phyloP scores from a whole-genome alignment of 1,140 invertebrate genomes.

The Drosophila ironensis region DNA sequence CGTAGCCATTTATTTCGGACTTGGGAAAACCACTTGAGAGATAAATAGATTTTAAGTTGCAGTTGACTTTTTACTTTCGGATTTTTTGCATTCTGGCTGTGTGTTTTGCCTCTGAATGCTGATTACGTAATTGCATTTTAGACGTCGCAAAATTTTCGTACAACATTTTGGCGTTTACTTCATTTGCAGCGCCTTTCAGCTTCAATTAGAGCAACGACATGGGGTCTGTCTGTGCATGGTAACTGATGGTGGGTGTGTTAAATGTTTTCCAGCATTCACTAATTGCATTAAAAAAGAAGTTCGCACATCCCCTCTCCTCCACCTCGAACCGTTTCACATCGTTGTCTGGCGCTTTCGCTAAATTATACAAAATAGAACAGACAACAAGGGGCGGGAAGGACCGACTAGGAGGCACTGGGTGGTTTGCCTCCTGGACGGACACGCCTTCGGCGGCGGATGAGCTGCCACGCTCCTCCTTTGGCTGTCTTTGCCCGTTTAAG shows the following conservation, averaged over 20 bases:
- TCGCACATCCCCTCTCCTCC: conserved; percentile 9
- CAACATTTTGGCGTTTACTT: conserved; percentile 78
- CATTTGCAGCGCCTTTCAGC: conserved; percentile 74
- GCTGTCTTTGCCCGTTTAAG: conserved; percentile 65
- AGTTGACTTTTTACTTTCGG: conserved; percentile 15
- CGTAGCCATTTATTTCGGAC: conserved; percentile 26
- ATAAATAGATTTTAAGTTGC: conserved; percentile 67
- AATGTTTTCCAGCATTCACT: conserved; percentile 72
- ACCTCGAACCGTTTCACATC: not conserved
- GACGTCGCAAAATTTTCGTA: conserved; percentile 63
- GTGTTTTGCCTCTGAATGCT: conserved; percentile 53
- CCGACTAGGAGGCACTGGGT: not conserved
- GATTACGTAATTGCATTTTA: conserved; percentile 78
- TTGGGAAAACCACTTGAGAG: conserved; percentile 68
- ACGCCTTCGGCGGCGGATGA: conserved; percentile 10
- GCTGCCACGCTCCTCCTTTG: conserved; percentile 3
- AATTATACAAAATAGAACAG: conserved; percentile 69
- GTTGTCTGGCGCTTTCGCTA: conserved; percentile 57
- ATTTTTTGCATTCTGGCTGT: not conserved
- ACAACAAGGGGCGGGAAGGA: conserved; percentile 8
- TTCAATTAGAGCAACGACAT: conserved; percentile 51
- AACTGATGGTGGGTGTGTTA: conserved; percentile 31
- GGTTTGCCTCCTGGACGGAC: conserved; percentile 31
- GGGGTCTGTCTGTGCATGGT: conserved; percentile 1
- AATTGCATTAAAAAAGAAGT: conserved; percentile 76